Evolutionary conservation across 1,140 invertebrate genomes (phyloP).

Genomic region (Lepidurus couesii): DNA sequence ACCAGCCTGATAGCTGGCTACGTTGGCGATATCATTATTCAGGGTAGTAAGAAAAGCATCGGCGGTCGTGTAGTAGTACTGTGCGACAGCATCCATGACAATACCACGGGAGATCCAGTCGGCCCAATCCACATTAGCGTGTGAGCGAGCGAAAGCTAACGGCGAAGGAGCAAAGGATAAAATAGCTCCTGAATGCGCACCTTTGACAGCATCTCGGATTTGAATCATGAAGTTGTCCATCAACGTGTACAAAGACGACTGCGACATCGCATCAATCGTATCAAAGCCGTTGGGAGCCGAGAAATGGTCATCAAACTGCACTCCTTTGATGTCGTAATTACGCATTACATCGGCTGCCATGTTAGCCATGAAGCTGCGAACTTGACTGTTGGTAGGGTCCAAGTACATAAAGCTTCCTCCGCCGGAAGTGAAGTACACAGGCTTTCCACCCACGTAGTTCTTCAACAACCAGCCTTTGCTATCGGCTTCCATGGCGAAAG

Average conservation of each 20-base stretch:
- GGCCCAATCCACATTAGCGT: constrained; percentile 33
- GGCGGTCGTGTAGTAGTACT: constrained; percentile 31
- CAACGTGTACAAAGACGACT: constrained; percentile 1
- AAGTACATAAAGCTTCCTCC: constrained; percentile 28
- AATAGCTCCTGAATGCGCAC: background rate
- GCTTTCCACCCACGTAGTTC: constrained; percentile 12
- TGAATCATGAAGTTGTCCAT: constrained; percentile 30
- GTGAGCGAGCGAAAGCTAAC: constrained; percentile 24
- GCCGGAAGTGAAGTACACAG: constrained; percentile 26
- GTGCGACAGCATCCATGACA: constrained; percentile 30
- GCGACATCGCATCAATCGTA: constrained; percentile 29
- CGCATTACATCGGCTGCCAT: constrained; percentile 28
- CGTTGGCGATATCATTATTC: constrained; percentile 26
- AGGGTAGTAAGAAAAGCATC: constrained; percentile 26
- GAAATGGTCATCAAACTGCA: constrained; percentile 34
- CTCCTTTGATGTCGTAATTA: constrained; percentile 31
- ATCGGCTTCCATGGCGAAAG: constrained; percentile 16
- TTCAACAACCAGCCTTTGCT: constrained; percentile 30
- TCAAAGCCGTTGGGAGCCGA: constrained; percentile 27
- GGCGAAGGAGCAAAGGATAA: constrained; percentile 32
- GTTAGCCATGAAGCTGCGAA: constrained; percentile 28
- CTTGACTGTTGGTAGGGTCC: constrained; percentile 26
- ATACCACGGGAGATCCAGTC: constrained; percentile 28
- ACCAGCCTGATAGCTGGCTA: constrained; percentile 27
- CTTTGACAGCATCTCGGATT: constrained; percentile 25